phyloP scores from a whole-genome alignment of 2,888 invertebrate species.

The Myopa testacea region DNA sequence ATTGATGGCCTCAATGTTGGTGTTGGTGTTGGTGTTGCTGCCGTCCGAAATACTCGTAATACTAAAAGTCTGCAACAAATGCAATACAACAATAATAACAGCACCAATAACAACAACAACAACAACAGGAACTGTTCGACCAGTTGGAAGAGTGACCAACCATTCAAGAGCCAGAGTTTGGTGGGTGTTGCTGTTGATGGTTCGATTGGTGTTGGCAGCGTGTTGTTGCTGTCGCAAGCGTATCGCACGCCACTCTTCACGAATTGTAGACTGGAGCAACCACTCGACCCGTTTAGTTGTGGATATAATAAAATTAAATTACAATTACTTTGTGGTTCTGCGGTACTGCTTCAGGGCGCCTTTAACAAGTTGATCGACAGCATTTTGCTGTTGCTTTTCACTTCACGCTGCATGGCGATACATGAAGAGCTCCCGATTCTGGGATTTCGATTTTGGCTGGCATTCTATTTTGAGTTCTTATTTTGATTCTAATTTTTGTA shows the following conservation, averaged over 20 bases:
- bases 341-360: background rate
- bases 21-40: background rate
- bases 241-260: slow-evolving; percentile 13
- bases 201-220: slow-evolving; percentile 23
- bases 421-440: background rate
- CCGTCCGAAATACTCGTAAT: background rate
- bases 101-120: background rate
- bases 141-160: background rate
- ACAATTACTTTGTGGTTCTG: slow-evolving; percentile 14
- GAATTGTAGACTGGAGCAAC: background rate
- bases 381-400: background rate
- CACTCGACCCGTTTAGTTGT: slow-evolving; percentile 1
- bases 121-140: background rate
- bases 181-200: slow-evolving; percentile 11
- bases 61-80: background rate
- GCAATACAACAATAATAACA: background rate
- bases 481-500: too few species aligned
- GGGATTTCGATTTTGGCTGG: too few species aligned
- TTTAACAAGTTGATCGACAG: background rate
- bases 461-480: too few species aligned
- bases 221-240: background rate
- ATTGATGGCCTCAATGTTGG: slow-evolving; percentile 13
- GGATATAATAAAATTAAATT: slow-evolving; percentile 14
- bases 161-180: background rate
- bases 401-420: background rate